Percentiles rank a stretch among this genome's conserved stretches.
These are phyloP conservation scores for Leptinotarsa undecemlineata DNA, from an alignment of 1,140 invertebrate genomes.

Conservation along the genomic window DNA sequence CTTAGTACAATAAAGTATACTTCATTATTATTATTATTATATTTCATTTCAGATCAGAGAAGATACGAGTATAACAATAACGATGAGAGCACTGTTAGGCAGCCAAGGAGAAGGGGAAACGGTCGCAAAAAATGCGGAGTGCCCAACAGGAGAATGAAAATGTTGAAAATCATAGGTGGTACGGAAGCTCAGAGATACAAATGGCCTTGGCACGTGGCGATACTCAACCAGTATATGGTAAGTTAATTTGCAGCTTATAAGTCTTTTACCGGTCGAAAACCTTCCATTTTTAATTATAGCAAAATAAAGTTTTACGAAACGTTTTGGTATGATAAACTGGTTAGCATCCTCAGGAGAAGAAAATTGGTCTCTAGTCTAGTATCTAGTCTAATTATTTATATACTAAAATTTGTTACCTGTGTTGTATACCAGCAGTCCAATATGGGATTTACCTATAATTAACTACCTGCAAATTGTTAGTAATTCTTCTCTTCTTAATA, in stretches of 20 bases:
- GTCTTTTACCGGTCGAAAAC: too few species aligned
- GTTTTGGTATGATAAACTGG: too few species aligned
- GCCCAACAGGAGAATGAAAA: constrained; percentile 49
- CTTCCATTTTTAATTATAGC: too few species aligned
- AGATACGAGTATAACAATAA: constrained; percentile 42
- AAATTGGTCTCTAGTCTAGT: too few species aligned
- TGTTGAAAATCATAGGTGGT: constrained; percentile 85
- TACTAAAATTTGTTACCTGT: too few species aligned
- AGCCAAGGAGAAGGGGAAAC: constrained; percentile 15
- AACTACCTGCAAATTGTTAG: too few species aligned
- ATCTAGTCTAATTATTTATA: too few species aligned
- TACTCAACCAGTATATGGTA: constrained; percentile 81
- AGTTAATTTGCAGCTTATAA: constrained; percentile 23
- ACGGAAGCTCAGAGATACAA: constrained; percentile 72
- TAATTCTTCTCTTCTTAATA: too few species aligned
- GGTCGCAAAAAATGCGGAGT: constrained; percentile 40
- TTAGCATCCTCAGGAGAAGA: too few species aligned
- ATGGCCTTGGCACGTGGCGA: constrained; percentile 94
- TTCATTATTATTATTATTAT: neutral
- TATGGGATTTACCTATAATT: too few species aligned
- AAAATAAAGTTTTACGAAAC: too few species aligned
- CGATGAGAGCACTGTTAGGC: constrained; percentile 30
- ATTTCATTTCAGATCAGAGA: constrained; percentile 34
- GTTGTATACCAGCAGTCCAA: too few species aligned
- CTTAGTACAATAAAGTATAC: neutral